These are phyloP conservation scores for Acrocephalus kingi DNA, from an alignment of 2,113 vertebrate genomes.

Conservation along the genomic window DNA sequence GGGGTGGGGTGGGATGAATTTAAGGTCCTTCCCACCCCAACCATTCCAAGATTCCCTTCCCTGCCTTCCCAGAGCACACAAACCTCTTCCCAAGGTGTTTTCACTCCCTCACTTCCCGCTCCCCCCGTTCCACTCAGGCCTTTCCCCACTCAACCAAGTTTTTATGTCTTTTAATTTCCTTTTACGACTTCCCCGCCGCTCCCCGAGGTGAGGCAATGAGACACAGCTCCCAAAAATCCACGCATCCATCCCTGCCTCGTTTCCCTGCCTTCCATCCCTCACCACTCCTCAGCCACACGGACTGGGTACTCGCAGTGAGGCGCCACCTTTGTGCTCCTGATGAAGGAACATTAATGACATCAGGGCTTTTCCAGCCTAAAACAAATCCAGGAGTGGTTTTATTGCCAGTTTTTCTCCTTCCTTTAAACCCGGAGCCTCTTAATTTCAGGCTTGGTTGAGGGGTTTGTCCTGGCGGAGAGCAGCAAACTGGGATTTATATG, in stretches of 20 bases:
- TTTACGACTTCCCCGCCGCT: conserved; percentile 53
- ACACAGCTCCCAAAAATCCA: conserved; percentile 39
- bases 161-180: conserved; percentile 66
- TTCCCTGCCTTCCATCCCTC: conserved; percentile 50
- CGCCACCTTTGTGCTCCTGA: conserved; percentile 30
- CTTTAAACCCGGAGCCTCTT: too few species aligned
- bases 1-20: background rate
- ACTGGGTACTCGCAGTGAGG: conserved; percentile 59
- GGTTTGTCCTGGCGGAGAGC: too few species aligned
- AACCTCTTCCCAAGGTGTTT: background rate
- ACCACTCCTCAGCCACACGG: conserved; percentile 33
- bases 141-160: background rate
- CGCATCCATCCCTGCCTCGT: conserved; percentile 49
- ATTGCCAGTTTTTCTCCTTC: too few species aligned
- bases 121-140: background rate
- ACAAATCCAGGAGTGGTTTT: too few species aligned
- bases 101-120: background rate
- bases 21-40: background rate
- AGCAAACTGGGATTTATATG: too few species aligned
- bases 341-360: conserved; percentile 68
- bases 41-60: background rate
- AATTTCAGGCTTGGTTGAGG: too few species aligned
- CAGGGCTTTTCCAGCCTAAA: background rate
- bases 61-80: background rate
- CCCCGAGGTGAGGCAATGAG: conserved; percentile 22